A percentile compares a stretch with the other conserved stretches of the same genome.
Conservation (phyloP, 2,797 vertebrate genomes). For the Lagorchestes hirsutus region DNA sequence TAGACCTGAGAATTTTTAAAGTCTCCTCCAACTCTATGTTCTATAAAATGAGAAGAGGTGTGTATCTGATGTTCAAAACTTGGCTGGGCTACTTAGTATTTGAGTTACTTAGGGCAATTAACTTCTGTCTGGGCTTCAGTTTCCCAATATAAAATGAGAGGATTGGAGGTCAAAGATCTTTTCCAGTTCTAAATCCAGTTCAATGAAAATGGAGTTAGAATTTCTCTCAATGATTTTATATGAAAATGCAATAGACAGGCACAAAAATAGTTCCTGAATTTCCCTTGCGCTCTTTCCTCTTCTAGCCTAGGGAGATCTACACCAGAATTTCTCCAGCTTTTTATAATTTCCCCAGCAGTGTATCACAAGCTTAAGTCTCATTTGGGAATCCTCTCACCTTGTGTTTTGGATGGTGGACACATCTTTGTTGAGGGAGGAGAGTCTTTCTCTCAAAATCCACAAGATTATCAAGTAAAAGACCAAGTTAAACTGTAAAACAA, state of each 20-base stretch:
- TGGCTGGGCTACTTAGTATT: background rate
- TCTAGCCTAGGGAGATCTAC: background rate
- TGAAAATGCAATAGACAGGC: background rate
- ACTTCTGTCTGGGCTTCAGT: background rate
- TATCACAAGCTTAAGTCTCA: background rate
- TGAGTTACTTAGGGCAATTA: background rate
- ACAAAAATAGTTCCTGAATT: background rate
- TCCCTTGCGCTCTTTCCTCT: background rate
- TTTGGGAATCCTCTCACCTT: constrained; percentile 76
- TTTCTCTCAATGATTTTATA: background rate
- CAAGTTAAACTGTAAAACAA: constrained; percentile 82
- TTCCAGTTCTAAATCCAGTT: background rate
- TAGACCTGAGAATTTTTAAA: background rate
- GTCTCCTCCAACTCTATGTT: background rate
- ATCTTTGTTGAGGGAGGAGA: constrained; percentile 86
- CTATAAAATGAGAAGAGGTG: background rate
- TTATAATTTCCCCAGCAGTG: background rate
- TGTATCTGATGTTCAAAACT: background rate
- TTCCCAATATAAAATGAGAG: background rate
- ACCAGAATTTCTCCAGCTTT: background rate
- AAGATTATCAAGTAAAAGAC: constrained; percentile 84
- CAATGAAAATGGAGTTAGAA: background rate
- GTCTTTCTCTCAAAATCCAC: constrained; percentile 84
- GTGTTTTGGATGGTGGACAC: constrained; percentile 86
- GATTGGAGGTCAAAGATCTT: background rate